A percentile compares a stretch with the other conserved stretches of the same genome.
phyloP scores from a whole-genome alignment of 2,113 vertebrate genomes.

The Hippocampus abdominalis region DNA sequence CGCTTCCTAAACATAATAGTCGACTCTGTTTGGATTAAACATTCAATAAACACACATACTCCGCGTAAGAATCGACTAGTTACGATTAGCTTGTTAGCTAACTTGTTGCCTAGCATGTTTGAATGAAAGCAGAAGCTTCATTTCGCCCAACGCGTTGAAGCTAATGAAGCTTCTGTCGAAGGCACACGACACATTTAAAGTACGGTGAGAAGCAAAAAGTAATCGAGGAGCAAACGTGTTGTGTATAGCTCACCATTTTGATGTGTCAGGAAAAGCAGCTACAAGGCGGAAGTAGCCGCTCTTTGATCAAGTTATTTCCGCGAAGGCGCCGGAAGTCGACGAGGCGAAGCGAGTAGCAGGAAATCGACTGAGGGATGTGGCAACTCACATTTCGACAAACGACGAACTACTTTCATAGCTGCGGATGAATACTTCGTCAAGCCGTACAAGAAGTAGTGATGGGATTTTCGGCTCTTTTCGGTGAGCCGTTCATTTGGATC shows the following conservation, averaged over 20 bases:
- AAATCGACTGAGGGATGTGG: not conserved
- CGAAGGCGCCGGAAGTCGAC: conserved; percentile 37
- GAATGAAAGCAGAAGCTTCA: not conserved
- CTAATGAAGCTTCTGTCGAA: not conserved
- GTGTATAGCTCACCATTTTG: conserved; percentile 66
- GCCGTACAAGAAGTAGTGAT: no score
- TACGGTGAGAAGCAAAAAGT: not conserved
- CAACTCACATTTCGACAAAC: no score
- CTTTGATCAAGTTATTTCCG: conserved; percentile 39
- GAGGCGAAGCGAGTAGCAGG: not conserved
- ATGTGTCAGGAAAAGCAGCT: conserved; percentile 38
- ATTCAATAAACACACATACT: not conserved
- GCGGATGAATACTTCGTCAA: no score
- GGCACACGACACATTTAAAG: not conserved
- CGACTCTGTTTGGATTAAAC: not conserved
- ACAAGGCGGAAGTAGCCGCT: conserved; percentile 67
- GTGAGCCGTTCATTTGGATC: no score
- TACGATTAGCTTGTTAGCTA: conserved; percentile 44
- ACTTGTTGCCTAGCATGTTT: conserved; percentile 10
- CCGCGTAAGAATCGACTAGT: not conserved
- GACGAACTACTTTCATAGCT: no score
- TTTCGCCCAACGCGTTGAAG: not conserved
- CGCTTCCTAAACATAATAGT: not conserved
- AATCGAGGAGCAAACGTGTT: not conserved
- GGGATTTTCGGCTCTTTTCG: no score